Conservation (phyloP, 1,140 invertebrate genomes). For the Vanessa tameamea region DNA sequence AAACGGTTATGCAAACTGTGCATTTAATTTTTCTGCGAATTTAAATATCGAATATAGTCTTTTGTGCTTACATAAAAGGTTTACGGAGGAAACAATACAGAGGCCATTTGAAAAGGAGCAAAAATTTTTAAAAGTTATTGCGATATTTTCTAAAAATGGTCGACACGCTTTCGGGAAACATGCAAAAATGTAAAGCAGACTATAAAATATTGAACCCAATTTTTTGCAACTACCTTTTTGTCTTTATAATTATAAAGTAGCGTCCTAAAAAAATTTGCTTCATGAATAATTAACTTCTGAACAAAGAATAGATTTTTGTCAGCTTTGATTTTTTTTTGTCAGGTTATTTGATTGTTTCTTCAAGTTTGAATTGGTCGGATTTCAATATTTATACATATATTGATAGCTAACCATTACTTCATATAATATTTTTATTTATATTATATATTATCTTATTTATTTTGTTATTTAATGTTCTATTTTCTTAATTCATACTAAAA, state of each 20-base stretch:
- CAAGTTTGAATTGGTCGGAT: no score
- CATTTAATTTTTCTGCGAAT: constrained; percentile 64
- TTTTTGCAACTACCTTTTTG: constrained; percentile 50
- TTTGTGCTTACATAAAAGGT: constrained; percentile 55
- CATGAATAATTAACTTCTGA: constrained; percentile 26
- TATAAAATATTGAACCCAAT: constrained; percentile 56
- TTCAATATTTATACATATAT: background rate
- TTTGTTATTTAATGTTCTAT: no score
- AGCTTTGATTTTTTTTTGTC: background rate
- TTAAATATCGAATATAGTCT: constrained; percentile 64
- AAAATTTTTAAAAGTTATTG: constrained; percentile 53
- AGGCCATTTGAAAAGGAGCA: constrained; percentile 60
- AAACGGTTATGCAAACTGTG: constrained; percentile 59
- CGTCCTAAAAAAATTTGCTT: constrained; percentile 34
- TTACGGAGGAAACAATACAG: constrained; percentile 52
- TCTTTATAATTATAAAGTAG: constrained; percentile 57
- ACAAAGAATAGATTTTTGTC: constrained; percentile 28
- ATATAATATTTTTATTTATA: no score
- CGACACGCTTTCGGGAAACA: constrained; percentile 46
- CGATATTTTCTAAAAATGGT: constrained; percentile 41
- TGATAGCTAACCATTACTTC: no score
- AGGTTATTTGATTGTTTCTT: background rate
- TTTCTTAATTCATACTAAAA: no score
- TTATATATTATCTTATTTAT: no score
- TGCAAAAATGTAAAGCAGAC: constrained; percentile 43